Conservation (phyloP, 1,140 invertebrate genomes). For the Pemphigus obesinymphae region DNA sequence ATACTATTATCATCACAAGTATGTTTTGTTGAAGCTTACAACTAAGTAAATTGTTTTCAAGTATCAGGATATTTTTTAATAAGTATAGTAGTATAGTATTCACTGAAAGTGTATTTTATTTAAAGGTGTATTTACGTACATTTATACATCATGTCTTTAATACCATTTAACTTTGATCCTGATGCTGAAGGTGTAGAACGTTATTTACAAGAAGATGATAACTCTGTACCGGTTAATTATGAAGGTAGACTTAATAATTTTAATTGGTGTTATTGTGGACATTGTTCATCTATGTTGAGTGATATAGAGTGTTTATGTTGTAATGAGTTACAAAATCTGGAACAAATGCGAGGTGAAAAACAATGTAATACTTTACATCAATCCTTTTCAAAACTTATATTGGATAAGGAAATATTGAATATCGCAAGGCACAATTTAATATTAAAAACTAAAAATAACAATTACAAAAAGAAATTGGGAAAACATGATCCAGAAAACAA, state of each 20-base stretch:
- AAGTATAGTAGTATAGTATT: too few relatives aligned
- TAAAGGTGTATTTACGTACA: too few relatives aligned
- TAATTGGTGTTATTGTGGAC: not conserved
- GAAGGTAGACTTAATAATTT: not conserved
- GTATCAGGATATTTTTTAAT: too few relatives aligned
- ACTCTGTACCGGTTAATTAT: not conserved
- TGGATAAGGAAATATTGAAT: not conserved
- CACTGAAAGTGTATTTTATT: too few relatives aligned
- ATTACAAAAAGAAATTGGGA: not conserved
- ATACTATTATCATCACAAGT: too few relatives aligned
- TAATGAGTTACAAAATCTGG: not conserved
- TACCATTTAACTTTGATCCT: not conserved
- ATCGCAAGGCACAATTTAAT: not conserved
- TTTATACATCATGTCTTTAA: too few relatives aligned
- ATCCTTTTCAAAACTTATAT: not conserved
- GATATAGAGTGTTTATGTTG: not conserved
- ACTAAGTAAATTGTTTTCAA: too few relatives aligned
- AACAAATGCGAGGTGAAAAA: not conserved
- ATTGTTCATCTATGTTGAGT: not conserved
- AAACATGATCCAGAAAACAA: not conserved
- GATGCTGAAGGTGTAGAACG: not conserved
- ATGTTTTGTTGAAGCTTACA: too few relatives aligned
- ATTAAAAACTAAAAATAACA: not conserved
- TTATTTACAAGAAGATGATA: not conserved
- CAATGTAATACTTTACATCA: not conserved